A percentile compares a stretch with the other conserved stretches of the same genome.
These are phyloP conservation scores for Xestia c-nigrum DNA, from an alignment of 2,888 invertebrate genomes.

Conservation along the genomic window DNA sequence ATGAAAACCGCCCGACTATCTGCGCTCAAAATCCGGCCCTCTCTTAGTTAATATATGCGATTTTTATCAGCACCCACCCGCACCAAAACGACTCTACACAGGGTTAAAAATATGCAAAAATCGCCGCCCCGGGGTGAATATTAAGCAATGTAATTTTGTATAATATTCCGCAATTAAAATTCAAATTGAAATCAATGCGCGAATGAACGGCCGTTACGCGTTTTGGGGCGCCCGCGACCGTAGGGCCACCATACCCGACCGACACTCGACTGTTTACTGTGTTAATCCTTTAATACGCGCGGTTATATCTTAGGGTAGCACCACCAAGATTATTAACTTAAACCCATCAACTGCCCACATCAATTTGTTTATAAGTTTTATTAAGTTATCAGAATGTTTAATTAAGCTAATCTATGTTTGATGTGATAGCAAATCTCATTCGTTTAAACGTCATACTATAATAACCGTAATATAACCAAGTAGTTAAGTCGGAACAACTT, in stretches of 20 bases:
- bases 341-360: conserved; percentile 49
- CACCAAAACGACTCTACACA: conserved; percentile 74
- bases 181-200: conserved; percentile 91
- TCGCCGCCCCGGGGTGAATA: conserved; percentile 88
- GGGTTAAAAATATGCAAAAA: conserved; percentile 90
- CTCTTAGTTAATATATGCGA: conserved; percentile 86
- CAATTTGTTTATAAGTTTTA: conserved; percentile 48
- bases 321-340: conserved; percentile 53
- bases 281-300: conserved; percentile 63
- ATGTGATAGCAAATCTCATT: conserved; percentile 41
- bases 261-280: conserved; percentile 59
- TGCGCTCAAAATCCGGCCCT: conserved; percentile 75
- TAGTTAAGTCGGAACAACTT: conserved; percentile 65
- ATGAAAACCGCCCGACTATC: conserved; percentile 84
- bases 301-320: conserved; percentile 54
- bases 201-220: conserved; percentile 78
- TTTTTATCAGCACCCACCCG: conserved; percentile 83
- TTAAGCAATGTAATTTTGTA: conserved; percentile 90
- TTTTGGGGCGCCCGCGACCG: conserved; percentile 34
- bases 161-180: conserved; percentile 91
- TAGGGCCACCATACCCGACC: conserved; percentile 38
- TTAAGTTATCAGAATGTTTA: conserved; percentile 54
- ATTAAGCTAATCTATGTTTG: conserved; percentile 50
- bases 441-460: conserved; percentile 59
- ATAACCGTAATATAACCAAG: conserved; percentile 65